Percentiles rank a stretch among this genome's conserved stretches.
phyloP scores from a whole-genome alignment of 2,888 invertebrate species.

The Euplexia lucipara region DNA sequence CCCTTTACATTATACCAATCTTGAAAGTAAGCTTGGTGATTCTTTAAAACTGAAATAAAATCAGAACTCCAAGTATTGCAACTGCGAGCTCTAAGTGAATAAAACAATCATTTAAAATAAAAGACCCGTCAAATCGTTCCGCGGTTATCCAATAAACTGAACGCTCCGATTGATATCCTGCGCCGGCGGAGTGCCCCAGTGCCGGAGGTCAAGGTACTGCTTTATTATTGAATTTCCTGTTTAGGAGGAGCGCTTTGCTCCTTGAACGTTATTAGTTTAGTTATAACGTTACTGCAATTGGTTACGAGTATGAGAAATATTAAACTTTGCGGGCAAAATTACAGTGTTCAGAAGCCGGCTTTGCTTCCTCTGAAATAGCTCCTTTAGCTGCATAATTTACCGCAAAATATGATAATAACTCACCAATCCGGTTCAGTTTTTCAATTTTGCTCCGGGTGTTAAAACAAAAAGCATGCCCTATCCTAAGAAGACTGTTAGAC shows the following conservation, averaged over 20 bases:
- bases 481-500: too few species aligned
- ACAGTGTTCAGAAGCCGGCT: too few species aligned
- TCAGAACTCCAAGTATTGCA: not conserved
- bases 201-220: conserved; percentile 25
- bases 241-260: not conserved
- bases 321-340: not conserved
- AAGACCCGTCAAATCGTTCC: conserved; percentile 19
- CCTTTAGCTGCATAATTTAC: too few species aligned
- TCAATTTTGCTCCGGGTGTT: too few species aligned
- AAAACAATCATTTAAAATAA: conserved; percentile 3
- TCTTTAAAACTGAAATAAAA: not conserved
- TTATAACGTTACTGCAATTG: not conserved
- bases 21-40: too few species aligned
- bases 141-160: conserved; percentile 30
- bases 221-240: conserved; percentile 36
- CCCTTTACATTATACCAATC: too few species aligned
- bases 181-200: conserved; percentile 31
- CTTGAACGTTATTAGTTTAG: conserved; percentile 1
- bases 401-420: too few species aligned
- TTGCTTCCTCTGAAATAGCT: too few species aligned
- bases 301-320: too few species aligned
- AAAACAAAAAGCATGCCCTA: too few species aligned
- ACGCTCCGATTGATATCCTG: conserved; percentile 44
- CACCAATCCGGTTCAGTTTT: too few species aligned
- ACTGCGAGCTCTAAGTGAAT: not conserved